Evolutionary conservation across 2,888 invertebrate genomes (phyloP), one percentile per base, ranked within the genome.

Genomic region (Tuberolachnus salignus): DNA sequence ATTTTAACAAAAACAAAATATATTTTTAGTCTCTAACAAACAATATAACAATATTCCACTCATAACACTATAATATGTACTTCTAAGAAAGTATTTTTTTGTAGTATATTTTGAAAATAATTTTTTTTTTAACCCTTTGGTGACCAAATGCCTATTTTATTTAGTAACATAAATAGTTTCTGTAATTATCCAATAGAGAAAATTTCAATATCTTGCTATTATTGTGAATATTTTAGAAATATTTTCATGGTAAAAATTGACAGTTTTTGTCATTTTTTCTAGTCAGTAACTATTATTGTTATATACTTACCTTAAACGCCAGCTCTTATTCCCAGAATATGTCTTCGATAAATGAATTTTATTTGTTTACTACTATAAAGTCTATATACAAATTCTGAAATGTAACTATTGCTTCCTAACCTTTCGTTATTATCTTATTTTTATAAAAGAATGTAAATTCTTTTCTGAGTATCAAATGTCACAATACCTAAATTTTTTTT

Each of bases 71-170:
- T n/a, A 34, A 21, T 49, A 2, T 34, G 11, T 59, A 63, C 16
- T 61, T 59, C 3, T 72, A 34, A 34, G 3, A 34, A 61, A 21
- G 1, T 49, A 13, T 61, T 34, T 71, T 51, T 14, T 34, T 16
- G 4, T 61, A 4, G 26, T 34, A 34, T 11, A 1, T 34, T n/a
- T 14, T 67, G 34, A 1, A 61, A 61, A 49, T 3, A 34, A 49
- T 61, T 61, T 51, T 19, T 55, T 21, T 61, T 71, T 71, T 26
- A 61, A 72, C 49, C 23, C 49, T 51, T 42, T 63, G 13, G 16
- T 61, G 49, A 59, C 26, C 19, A 14, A 59, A 61, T 34, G 14
- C 26, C 49, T 26, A 10, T 13, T 3, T 34, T 14, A 44, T 59
- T 4, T 49, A 26, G 14, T 69, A 49, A 13, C 0, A 8, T 9